Evolutionary conservation across 1,140 invertebrate species (phyloP), one percentile per base, ranked within the genome.

Genomic region (Panagrolaimus sp.): DNA sequence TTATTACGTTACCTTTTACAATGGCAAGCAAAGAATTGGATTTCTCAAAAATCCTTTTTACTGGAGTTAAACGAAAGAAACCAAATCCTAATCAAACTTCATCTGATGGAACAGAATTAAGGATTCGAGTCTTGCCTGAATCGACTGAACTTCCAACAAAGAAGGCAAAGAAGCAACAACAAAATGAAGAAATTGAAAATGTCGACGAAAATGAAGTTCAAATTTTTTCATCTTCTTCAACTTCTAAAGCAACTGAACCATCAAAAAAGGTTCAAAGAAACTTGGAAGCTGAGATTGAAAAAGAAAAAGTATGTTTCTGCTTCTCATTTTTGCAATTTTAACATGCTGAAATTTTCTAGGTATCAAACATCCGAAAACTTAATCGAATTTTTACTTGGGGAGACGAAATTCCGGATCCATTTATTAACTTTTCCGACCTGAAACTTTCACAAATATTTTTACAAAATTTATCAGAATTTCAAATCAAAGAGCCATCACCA

Each of bases 401-500:
- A 10, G 69, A 65, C 43, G 68, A 76, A 28, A 71, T 83, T 65
- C 80, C 80, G 1, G 58, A 75, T 38, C 78, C 83, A 5, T 68
- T 82, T 43, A 73, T 76, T 24, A 63, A 78, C 4, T 83, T 83
- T 43, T 47, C 45, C 2, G 74, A 76, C 32, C 43, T 83, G 76
- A 83, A 87, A 69, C 83, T 93, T 14, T 79, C 85, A 9, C 74
- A 86, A 43, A 84, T 86, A 63, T 81, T 96, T 0, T 82, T 91
- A 14, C 82, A 89, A 46, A 96, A 93, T 82, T 85, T 96, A 1
- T 84, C 83, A 28, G 85, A 87, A 32, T 89, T 88, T 80, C 89
- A 90, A 0, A 96, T 94, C 79, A 80, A 81, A 0, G 85, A 87
- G 67, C 94, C 94, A 10, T 96, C 95, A 8, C 89, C 93, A 0